phyloP scores from a whole-genome alignment of 2,797 vertebrate species.

The Remorina albescens region DNA sequence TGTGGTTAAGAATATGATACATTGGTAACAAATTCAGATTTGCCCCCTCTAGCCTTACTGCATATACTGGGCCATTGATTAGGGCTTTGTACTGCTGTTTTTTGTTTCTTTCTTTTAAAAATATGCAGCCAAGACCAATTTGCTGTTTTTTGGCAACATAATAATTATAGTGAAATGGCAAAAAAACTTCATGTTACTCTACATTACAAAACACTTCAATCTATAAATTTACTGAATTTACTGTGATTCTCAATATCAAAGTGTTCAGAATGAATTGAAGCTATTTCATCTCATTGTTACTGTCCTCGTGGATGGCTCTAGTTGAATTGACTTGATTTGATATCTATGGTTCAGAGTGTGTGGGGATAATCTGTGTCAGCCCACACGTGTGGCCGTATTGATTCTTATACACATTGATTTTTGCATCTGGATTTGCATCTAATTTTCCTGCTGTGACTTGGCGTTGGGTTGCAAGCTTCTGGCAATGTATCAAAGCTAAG shows the following conservation, averaged over 20 bases:
- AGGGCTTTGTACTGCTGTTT: background rate
- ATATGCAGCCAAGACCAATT: constrained; percentile 22
- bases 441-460: constrained; percentile 18
- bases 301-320: constrained; percentile 22
- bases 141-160: constrained; percentile 27
- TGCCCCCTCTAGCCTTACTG: background rate
- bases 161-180: constrained; percentile 14
- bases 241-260: constrained; percentile 17
- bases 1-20: background rate
- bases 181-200: constrained; percentile 18
- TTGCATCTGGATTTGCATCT: constrained; percentile 42
- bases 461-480: background rate
- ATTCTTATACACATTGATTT: constrained; percentile 24
- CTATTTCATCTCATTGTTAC: constrained; percentile 21
- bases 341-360: constrained; percentile 20
- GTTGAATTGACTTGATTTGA: constrained; percentile 22
- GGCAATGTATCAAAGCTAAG: constrained; percentile 17
- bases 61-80: background rate
- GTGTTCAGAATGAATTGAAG: constrained; percentile 9
- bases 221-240: constrained; percentile 33
- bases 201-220: constrained; percentile 27
- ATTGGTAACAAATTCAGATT: background rate
- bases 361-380: background rate
- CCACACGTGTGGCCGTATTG: background rate
- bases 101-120: background rate